These are phyloP conservation scores for Dolichoris vasculosae DNA, from an alignment of 1,140 invertebrate genomes.

Conservation along the genomic window DNA sequence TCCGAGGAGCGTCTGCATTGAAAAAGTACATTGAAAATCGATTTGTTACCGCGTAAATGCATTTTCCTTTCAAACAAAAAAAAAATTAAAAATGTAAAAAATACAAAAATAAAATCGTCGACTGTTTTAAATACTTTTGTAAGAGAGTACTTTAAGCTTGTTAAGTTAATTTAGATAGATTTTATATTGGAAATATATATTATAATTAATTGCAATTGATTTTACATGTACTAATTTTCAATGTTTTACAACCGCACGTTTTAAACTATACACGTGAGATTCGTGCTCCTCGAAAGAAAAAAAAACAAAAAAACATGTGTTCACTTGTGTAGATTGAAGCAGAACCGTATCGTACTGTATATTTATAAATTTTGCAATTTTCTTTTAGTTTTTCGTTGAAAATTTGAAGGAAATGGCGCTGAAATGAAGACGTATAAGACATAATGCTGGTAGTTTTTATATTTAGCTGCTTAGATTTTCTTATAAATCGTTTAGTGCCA, in stretches of 20 bases:
- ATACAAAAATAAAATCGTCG: background rate
- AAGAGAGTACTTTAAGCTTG: background rate
- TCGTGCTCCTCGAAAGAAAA: constrained; percentile 22
- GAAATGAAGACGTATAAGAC: background rate
- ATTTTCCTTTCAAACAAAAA: constrained; percentile 24
- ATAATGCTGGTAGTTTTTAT: background rate
- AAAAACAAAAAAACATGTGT: constrained; percentile 33
- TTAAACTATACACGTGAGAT: constrained; percentile 44
- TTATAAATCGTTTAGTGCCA: constrained; percentile 1
- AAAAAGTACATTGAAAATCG: constrained; percentile 39
- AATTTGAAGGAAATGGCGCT: background rate
- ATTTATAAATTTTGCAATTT: constrained; percentile 28
- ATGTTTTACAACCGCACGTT: constrained; percentile 14
- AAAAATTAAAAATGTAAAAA: background rate
- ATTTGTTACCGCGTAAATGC: constrained; percentile 8
- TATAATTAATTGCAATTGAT: constrained; percentile 7
- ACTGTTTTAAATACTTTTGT: constrained; percentile 23
- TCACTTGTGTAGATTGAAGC: constrained; percentile 41
- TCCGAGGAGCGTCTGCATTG: constrained; percentile 2
- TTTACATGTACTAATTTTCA: constrained; percentile 35
- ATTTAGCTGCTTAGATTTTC: background rate
- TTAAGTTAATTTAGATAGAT: constrained; percentile 27
- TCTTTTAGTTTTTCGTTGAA: background rate
- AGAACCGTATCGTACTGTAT: constrained; percentile 24
- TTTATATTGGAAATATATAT: constrained; percentile 28